Evolutionary conservation across 2,888 invertebrate genomes (phyloP).

Genomic region (Chelonus formosanus): DNA sequence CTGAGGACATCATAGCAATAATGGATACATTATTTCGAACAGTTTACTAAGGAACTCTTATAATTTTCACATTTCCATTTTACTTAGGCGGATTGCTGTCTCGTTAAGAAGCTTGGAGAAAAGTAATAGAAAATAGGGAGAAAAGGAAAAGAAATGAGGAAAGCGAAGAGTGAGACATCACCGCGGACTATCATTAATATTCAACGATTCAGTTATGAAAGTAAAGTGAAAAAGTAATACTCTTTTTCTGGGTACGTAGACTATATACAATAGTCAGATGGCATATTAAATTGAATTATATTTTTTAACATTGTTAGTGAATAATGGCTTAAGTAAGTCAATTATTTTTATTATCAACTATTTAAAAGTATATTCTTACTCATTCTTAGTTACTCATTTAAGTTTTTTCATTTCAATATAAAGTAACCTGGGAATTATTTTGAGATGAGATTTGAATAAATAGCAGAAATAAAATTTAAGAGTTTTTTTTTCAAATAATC

Average conservation of each 20-base stretch:
- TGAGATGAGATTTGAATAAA: no score
- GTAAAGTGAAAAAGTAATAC: slow-evolving; percentile 64
- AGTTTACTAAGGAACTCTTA: slow-evolving; percentile 59
- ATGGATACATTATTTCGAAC: slow-evolving; percentile 52
- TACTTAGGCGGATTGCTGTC: slow-evolving; percentile 21
- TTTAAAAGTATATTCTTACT: slow-evolving; percentile 11
- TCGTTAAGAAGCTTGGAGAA: slow-evolving; percentile 50
- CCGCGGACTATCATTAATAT: slow-evolving; percentile 60
- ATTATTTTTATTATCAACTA: slow-evolving; percentile 46
- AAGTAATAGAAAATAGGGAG: slow-evolving; percentile 9
- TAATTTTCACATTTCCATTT: slow-evolving; percentile 43
- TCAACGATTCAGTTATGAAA: slow-evolving; percentile 64
- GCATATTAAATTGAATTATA: slow-evolving; percentile 59
- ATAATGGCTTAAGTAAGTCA: slow-evolving; percentile 55
- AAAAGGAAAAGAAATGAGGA: slow-evolving; percentile 25
- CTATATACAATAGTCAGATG: slow-evolving; percentile 40
- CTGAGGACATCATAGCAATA: slow-evolving; percentile 47
- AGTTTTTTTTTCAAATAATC: no score
- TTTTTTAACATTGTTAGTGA: slow-evolving; percentile 57
- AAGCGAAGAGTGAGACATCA: slow-evolving; percentile 28
- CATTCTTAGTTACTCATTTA: slow-evolving; percentile 4
- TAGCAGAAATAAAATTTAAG: no score
- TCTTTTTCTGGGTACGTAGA: slow-evolving; percentile 31
- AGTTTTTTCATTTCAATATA: background rate
- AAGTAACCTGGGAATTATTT: no score